Conservation (phyloP, 2,797 vertebrate species). For the Lates japonicus region DNA sequence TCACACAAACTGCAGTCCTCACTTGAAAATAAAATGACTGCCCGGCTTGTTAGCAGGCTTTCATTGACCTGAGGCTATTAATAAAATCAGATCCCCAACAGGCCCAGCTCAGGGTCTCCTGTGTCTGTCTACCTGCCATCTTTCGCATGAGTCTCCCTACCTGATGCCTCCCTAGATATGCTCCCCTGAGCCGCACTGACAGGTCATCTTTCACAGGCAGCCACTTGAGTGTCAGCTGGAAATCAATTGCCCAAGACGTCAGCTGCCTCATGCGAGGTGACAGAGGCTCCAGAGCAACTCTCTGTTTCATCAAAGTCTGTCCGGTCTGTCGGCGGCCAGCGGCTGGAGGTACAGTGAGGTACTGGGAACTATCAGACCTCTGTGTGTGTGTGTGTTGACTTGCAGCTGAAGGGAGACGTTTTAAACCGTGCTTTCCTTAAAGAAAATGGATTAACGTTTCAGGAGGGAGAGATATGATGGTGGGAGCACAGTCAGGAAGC, state of each 20-base stretch:
- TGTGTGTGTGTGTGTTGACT: conserved; percentile 3
- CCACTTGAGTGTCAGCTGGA: conserved; percentile 79
- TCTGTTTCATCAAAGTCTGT: conserved; percentile 48
- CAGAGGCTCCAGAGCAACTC: conserved; percentile 50
- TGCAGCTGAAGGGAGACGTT: conserved; percentile 7
- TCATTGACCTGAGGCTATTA: conserved; percentile 65
- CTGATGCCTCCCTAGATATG: conserved; percentile 70
- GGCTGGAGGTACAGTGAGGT: conserved; percentile 21
- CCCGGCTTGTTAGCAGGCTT: conserved; percentile 67
- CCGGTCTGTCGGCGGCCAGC: conserved; percentile 17
- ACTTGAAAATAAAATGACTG: conserved; percentile 43
- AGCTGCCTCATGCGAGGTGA: conserved; percentile 64
- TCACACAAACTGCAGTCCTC: conserved; percentile 13
- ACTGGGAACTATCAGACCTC: background rate
- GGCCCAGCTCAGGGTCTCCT: conserved; percentile 56
- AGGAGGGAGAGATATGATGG: conserved; percentile 13
- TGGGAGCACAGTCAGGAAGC: conserved; percentile 20
- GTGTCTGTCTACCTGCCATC: conserved; percentile 69
- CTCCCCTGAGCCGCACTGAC: conserved; percentile 77
- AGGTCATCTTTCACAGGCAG: conserved; percentile 76
- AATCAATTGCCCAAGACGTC: conserved; percentile 78
- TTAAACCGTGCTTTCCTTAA: background rate
- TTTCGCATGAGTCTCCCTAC: conserved; percentile 62
- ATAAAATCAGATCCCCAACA: conserved; percentile 50
- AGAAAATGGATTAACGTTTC: conserved; percentile 30